Percentiles rank a stretch among this genome's conserved stretches.
These are phyloP conservation scores for Caenorhabditis elegans DNA, from an alignment of 1,140 invertebrate genomes.

Conservation along the genomic window DNA sequence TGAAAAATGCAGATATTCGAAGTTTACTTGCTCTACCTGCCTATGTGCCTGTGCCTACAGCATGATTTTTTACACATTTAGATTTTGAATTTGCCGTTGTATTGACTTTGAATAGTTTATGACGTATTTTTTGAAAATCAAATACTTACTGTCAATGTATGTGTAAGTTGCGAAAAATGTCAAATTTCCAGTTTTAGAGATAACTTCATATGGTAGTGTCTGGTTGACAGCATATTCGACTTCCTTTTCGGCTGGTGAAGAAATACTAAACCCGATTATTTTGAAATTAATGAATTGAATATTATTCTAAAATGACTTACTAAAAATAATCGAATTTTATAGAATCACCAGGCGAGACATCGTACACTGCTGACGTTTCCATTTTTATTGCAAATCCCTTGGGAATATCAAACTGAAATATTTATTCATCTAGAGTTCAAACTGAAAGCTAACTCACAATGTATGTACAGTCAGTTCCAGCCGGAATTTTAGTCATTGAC, in stretches of 20 bases:
- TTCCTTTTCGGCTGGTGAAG: background rate
- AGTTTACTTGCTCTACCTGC: too few species aligned
- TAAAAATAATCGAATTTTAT: background rate
- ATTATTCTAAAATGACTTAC: too few species aligned
- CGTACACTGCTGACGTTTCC: background rate
- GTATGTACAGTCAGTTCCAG: too few species aligned
- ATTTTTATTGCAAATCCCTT: slow-evolving; percentile 2
- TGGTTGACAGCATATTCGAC: background rate
- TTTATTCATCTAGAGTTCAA: too few species aligned
- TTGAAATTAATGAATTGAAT: too few species aligned
- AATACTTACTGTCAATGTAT: background rate
- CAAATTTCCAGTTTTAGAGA: background rate
- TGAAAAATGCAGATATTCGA: background rate
- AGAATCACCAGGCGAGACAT: background rate
- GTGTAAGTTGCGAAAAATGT: background rate
- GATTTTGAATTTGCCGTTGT: too few species aligned
- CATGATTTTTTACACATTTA: too few species aligned
- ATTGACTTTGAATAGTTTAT: too few species aligned
- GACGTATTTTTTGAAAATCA: too few species aligned
- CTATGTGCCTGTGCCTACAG: too few species aligned
- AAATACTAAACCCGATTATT: background rate
- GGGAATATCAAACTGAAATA: background rate
- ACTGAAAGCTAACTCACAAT: too few species aligned
- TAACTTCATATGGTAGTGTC: background rate
- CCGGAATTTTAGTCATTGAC: too few species aligned